Evolutionary conservation across 2,113 vertebrate species (phyloP), one percentile per base, ranked within the genome.

Genomic region (Eleginops maclovinus): DNA sequence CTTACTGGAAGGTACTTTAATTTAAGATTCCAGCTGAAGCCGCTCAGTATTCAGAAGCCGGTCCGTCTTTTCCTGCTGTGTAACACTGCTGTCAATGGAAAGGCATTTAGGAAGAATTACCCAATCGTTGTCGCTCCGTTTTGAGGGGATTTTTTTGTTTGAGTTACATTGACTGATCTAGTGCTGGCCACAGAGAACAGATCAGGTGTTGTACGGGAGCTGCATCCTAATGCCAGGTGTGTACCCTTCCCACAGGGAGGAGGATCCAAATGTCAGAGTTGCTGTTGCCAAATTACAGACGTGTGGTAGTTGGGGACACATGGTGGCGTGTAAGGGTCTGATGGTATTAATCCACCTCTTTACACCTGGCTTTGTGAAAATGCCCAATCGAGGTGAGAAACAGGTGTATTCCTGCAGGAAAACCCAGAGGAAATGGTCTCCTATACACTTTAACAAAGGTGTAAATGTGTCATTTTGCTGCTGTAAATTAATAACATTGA

Each of bases 251-350:
- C 85, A 44, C 76, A 69, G 82, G 87, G 56, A 82, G 46, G 1
- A 22, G 13, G 60, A 86, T 84, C 86, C 82, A 90, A 91, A 88
- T 82, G 88, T 88, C 86, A 91, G 79, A 77, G 63, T 67, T 36
- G 21, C 75, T 31, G 21, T 56, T 65, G 85, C 83, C 83, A 88
- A 88, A 87, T 91, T 83, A 88, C 75, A 83, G 66, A 56, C 44
- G n/a, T 75, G 70, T 74, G 82, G 54, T 86, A 51, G 87, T 82
- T 73, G 67, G 36, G 64, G 75, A 58, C 79, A 50, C 58, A 54
- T 44, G 36, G 75, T 11, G 14, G 62, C 40, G 5, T 31, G 5
- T 21, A 66, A 15, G n/a, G 71, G 66, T 51, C 60, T 43, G 63
- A 44, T 66, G 69, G 22, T 62, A 51, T 58, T 53, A 26, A 62